phyloP scores from a whole-genome alignment of 30 jellyfish, hydroid and myxozoan genomes.

The Catostylus mosaicus region DNA sequence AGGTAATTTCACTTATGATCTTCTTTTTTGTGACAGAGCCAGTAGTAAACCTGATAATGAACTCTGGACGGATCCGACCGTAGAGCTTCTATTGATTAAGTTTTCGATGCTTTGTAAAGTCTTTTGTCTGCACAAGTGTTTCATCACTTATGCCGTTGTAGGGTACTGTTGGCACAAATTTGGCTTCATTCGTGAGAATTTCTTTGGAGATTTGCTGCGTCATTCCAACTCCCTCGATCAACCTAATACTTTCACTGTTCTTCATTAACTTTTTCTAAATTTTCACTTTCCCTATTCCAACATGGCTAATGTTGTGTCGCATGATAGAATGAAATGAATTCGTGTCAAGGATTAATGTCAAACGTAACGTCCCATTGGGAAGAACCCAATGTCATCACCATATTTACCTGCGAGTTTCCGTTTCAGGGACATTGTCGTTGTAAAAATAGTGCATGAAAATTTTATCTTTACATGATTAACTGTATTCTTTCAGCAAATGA shows the following conservation, averaged over 20 bases:
- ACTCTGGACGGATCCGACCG: conserved; percentile 28
- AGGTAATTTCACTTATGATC: conserved; percentile 18
- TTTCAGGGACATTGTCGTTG: no score
- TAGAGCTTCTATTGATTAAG: conserved; percentile 27
- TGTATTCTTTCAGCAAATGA: no score
- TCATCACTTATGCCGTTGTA: conserved; percentile 48
- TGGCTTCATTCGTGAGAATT: conserved; percentile 48
- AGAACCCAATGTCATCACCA: no score
- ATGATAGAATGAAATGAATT: no score
- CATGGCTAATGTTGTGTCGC: no score
- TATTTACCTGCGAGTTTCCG: no score
- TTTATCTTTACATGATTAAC: no score
- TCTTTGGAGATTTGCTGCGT: conserved; percentile 32
- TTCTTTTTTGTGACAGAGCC: conserved; percentile 1
- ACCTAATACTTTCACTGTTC: not conserved
- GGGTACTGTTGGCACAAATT: not conserved
- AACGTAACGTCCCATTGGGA: no score
- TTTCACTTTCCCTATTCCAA: conserved; percentile 13
- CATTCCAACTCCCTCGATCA: conserved; percentile 42
- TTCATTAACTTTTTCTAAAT: conserved; percentile 27
- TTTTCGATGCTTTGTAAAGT: conserved; percentile 34
- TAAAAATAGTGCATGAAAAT: no score
- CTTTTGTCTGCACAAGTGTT: conserved; percentile 58
- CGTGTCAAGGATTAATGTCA: no score
- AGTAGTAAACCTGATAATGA: no score